These are phyloP conservation scores for Porphyrio hochstetteri DNA, from an alignment of 2,113 vertebrate species.

Conservation along the genomic window DNA sequence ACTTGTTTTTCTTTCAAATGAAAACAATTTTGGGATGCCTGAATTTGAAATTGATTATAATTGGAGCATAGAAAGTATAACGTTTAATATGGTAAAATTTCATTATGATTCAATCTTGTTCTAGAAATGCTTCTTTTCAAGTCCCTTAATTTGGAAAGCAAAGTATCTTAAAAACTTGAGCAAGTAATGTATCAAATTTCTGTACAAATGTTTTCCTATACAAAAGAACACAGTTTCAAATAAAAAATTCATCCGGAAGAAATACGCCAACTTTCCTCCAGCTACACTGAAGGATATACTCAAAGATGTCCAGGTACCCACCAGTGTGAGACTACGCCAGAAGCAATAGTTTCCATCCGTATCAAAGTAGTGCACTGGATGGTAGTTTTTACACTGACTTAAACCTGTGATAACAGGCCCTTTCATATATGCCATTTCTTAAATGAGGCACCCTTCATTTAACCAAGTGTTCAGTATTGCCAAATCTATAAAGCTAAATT, in stretches of 20 bases:
- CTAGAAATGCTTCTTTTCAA: slow-evolving; percentile 20
- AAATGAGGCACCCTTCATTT: slow-evolving; percentile 50
- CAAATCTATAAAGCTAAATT: slow-evolving; percentile 67
- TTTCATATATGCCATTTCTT: slow-evolving; percentile 47
- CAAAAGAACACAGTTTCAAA: neutral
- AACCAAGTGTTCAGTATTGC: slow-evolving; percentile 41
- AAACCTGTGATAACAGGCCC: slow-evolving; percentile 18
- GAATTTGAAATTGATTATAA: slow-evolving; percentile 21
- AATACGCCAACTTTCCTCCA: neutral
- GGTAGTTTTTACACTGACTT: slow-evolving; percentile 2
- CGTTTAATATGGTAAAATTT: slow-evolving; percentile 22
- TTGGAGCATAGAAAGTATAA: neutral
- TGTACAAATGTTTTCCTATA: slow-evolving; percentile 24
- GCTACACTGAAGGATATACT: neutral
- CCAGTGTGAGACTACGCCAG: neutral
- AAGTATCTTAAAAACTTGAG: neutral
- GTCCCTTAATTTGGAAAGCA: slow-evolving; percentile 21
- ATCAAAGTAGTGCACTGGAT: neutral
- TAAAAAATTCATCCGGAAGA: neutral
- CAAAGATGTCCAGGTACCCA: neutral
- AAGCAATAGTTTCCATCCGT: neutral
- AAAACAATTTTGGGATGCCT: neutral
- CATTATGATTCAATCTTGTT: neutral
- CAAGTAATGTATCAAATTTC: slow-evolving; percentile 6
- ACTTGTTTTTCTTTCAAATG: slow-evolving; percentile 43